These are phyloP conservation scores for Enteromius mattozi DNA, from an alignment of 2,797 vertebrate species.

Conservation along the genomic window DNA sequence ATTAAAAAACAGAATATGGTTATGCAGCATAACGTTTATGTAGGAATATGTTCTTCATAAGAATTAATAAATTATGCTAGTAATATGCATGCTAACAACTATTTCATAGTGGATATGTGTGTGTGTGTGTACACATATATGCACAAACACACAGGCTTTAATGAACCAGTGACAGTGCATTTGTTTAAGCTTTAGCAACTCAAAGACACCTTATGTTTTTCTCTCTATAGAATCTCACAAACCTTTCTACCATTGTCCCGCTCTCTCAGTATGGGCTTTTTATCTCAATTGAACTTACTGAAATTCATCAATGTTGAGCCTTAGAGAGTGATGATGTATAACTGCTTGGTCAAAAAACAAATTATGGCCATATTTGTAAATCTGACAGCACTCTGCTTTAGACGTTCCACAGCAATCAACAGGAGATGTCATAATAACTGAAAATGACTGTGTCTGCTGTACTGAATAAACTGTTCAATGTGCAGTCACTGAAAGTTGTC, in stretches of 20 bases:
- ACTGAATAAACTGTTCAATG: conserved; percentile 11
- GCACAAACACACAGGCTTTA: not conserved
- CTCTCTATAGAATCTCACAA: not conserved
- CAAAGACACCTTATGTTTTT: conserved; percentile 1
- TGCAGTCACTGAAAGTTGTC: not conserved
- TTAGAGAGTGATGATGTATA: conserved; percentile 10
- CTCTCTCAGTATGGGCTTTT: not conserved
- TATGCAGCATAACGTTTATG: not conserved
- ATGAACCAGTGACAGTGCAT: not conserved
- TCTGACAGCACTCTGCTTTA: conserved; percentile 14
- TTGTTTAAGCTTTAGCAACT: not conserved
- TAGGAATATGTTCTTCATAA: not conserved
- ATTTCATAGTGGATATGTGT: not conserved
- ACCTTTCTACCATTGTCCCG: not conserved
- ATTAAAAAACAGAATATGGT: not conserved
- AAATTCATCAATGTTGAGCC: not conserved
- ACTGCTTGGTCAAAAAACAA: conserved; percentile 1
- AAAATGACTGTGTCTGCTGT: conserved; percentile 17
- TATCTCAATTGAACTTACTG: not conserved
- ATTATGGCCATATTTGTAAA: conserved; percentile 2
- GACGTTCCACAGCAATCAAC: conserved; percentile 5
- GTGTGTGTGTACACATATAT: too few relatives aligned
- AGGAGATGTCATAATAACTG: conserved; percentile 22
- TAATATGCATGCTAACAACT: not conserved
- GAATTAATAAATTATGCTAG: not conserved